phyloP scores from a whole-genome alignment of 2,797 vertebrate species.

The Sebastiscus tertius region DNA sequence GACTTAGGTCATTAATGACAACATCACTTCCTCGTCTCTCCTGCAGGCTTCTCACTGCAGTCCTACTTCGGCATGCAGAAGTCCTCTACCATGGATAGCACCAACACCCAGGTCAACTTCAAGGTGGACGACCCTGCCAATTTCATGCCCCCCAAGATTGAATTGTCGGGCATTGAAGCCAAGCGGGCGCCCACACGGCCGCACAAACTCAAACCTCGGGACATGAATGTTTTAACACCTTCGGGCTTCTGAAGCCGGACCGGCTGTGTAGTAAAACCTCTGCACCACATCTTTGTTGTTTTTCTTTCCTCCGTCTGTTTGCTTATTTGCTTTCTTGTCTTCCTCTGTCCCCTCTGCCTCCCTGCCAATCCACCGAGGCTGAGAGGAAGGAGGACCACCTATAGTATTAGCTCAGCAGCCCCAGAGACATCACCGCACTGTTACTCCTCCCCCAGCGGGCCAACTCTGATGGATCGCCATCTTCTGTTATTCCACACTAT shows the following conservation, averaged over 20 bases:
- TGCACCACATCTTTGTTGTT: background rate
- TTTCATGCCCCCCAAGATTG: constrained; percentile 89
- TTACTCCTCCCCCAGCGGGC: background rate
- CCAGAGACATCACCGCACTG: constrained; percentile 11
- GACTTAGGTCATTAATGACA: background rate
- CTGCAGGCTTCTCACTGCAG: constrained; percentile 89
- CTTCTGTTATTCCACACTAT: background rate
- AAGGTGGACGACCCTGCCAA: constrained; percentile 84
- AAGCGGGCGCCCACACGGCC: constrained; percentile 82
- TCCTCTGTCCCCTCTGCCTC: constrained; percentile 23
- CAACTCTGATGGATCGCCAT: background rate
- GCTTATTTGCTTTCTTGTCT: constrained; percentile 3
- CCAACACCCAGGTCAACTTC: constrained; percentile 86
- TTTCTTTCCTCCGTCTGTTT: background rate
- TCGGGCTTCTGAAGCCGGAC: constrained; percentile 89
- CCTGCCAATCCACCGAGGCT: constrained; percentile 7
- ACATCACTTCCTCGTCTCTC: background rate
- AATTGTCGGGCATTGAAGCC: constrained; percentile 82
- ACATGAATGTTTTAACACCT: constrained; percentile 95
- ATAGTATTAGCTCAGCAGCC: constrained; percentile 20
- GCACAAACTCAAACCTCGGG: constrained; percentile 92
- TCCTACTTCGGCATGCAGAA: constrained; percentile 91
- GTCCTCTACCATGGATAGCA: constrained; percentile 91
- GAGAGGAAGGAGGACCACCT: constrained; percentile 24
- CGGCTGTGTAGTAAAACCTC: constrained; percentile 22